A percentile compares a stretch with the other conserved stretches of the same genome.
These are phyloP conservation scores for Bombus picipes DNA, from an alignment of 1,140 invertebrate species.

Conservation along the genomic window DNA sequence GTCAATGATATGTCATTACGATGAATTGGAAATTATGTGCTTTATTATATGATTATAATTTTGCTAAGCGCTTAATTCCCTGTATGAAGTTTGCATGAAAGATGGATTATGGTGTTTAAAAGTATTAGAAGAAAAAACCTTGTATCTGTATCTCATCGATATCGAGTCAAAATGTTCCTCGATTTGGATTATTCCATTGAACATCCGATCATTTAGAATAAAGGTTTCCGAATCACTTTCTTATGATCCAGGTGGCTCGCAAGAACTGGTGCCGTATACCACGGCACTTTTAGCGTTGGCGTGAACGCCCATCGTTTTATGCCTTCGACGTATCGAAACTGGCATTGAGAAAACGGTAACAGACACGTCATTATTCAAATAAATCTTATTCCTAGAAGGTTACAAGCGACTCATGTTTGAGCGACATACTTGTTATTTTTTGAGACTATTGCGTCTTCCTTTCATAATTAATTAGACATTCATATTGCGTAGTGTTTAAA, in stretches of 20 bases:
- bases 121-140: neutral
- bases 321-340: neutral
- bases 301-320: conserved; percentile 15
- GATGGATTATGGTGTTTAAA: too few species aligned
- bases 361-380: conserved; percentile 55
- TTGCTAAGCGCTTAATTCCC: neutral
- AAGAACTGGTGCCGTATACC: conserved; percentile 17
- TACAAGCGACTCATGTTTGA: neutral
- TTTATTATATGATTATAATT: neutral
- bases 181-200: neutral
- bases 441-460: neutral
- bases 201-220: neutral
- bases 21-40: too few species aligned
- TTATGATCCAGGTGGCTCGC: neutral
- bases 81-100: neutral
- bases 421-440: neutral
- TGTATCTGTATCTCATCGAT: neutral
- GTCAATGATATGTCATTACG: too few species aligned
- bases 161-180: too few species aligned
- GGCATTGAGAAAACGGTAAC: conserved; percentile 61
- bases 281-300: neutral
- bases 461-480: neutral
- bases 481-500: neutral
- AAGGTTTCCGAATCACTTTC: neutral
- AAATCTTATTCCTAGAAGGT: conserved; percentile 18